Evolutionary conservation across 2,113 vertebrate species (phyloP).

Genomic region (Xenopus laevis): DNA sequence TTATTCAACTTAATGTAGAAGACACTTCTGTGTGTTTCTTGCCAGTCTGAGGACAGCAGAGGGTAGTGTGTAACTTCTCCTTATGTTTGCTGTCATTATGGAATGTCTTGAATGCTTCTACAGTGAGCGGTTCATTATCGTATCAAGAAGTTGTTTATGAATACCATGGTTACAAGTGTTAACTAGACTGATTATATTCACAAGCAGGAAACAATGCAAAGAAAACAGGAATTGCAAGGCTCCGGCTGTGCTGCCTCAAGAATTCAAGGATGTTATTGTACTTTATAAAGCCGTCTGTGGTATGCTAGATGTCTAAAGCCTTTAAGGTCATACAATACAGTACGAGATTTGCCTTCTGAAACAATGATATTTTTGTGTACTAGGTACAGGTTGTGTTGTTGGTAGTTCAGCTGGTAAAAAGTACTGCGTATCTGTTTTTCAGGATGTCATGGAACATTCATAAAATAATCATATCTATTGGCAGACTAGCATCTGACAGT

Average conservation of each 20-base stretch:
- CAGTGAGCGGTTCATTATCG: constrained; percentile 59
- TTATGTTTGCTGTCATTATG: constrained; percentile 35
- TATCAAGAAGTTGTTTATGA: constrained; percentile 61
- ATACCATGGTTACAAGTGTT: constrained; percentile 78
- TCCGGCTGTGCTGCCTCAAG: constrained; percentile 88
- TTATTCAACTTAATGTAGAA: too few relatives aligned
- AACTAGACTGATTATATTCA: constrained; percentile 73
- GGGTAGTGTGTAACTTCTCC: constrained; percentile 27
- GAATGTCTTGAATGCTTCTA: constrained; percentile 54
- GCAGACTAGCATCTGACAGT: too few relatives aligned
- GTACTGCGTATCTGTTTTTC: constrained; percentile 61
- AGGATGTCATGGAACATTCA: constrained; percentile 56
- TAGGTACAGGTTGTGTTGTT: constrained; percentile 73
- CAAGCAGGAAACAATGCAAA: constrained; percentile 89
- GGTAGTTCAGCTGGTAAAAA: constrained; percentile 54
- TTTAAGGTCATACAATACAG: constrained; percentile 73
- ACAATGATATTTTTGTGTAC: constrained; percentile 71
- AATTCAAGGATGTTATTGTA: constrained; percentile 99
- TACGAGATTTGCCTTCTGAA: constrained; percentile 72
- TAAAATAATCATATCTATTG: constrained; percentile 59
- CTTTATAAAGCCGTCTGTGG: constrained; percentile 91
- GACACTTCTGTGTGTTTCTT: too few relatives aligned
- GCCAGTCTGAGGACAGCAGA: background rate
- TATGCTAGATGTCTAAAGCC: constrained; percentile 83
- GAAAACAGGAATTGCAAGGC: constrained; percentile 99